Evolutionary conservation across 2,113 vertebrate species (phyloP), one percentile per base, ranked within the genome.

Genomic region (Chrysemys picta): DNA sequence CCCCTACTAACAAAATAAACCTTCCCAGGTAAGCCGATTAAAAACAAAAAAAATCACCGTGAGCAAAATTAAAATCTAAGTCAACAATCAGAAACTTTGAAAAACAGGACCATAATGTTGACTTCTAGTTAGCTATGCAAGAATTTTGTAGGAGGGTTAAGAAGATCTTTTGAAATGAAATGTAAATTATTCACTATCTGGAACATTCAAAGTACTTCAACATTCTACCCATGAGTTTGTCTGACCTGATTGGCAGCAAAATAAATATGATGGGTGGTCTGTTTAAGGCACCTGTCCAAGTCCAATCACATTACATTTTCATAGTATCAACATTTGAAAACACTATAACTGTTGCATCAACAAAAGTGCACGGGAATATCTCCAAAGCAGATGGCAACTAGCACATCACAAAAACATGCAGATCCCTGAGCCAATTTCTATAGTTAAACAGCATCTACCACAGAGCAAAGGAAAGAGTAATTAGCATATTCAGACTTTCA

Each of bases 221-320:
- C 9, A 84, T 91, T 97, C 93, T 91, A 93, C 65, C 49, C 65
- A 81, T 56, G 81, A 96, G 89, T 94, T 89, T 97, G 89, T 94
- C 91, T 98, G 93, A 94, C 96, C 91, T 93, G 95, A 96, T 84
- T 97, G 96, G 89, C 97, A 97, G 88, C 80, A 97, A 98, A 98
- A 96, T 97, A 97, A 98, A 98, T 98, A 93, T 54, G 92, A 94
- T 95, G 96, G 97, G 98, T 98, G 97, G 97, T 97, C 97, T 97
- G 78, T 95, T 96, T 96, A 96, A 96, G 97, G 97, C 93, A 93
- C 94, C 93, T 96, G 83, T 97, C 98, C 97, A 97, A 98, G 85
- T 72, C 82, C 87, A 96, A 95, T 98, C 93, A 94, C 92, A 91
- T 97, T 94, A 94, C 90, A 96, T 97, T 97, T 97, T 96, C 89